These are phyloP conservation scores for Epinephelus moara DNA, from an alignment of 2,113 vertebrate species.

Conservation along the genomic window DNA sequence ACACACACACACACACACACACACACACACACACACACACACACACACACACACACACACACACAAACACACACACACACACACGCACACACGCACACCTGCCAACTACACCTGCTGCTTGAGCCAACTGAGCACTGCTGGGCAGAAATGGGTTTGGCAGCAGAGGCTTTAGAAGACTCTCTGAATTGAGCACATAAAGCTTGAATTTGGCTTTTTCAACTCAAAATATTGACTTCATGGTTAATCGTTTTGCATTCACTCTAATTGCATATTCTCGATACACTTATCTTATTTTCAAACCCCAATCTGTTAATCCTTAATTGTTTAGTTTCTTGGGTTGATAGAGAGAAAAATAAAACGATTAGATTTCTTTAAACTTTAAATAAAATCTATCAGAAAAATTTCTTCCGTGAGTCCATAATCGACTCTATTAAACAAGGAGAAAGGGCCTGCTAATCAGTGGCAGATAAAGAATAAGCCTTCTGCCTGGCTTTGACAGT, in stretches of 20 bases:
- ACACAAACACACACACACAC: slow-evolving; percentile 53
- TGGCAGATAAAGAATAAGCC: slow-evolving; percentile 49
- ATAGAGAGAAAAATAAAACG: slow-evolving; percentile 4
- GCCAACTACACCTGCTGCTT: slow-evolving; percentile 80
- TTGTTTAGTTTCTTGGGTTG: slow-evolving; percentile 26
- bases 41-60: slow-evolving; percentile 48
- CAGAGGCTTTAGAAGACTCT: slow-evolving; percentile 37
- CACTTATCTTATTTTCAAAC: background rate
- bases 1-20: background rate
- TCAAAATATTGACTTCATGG: slow-evolving; percentile 28
- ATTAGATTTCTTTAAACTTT: slow-evolving; percentile 21
- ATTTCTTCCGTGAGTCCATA: slow-evolving; percentile 17
- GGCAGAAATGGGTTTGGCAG: slow-evolving; percentile 58
- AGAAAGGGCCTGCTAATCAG: slow-evolving; percentile 52
- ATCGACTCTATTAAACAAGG: slow-evolving; percentile 40
- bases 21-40: slow-evolving; percentile 24
- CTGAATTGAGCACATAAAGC: slow-evolving; percentile 12
- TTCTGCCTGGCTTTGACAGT: slow-evolving; percentile 22
- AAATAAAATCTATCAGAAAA: slow-evolving; percentile 23
- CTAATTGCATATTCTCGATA: slow-evolving; percentile 8
- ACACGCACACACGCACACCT: slow-evolving; percentile 42
- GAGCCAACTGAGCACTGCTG: slow-evolving; percentile 70
- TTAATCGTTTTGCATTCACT: slow-evolving; percentile 15
- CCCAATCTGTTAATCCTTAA: slow-evolving; percentile 14
- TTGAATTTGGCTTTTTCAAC: slow-evolving; percentile 24